Evolutionary conservation across 2,797 vertebrate genomes (phyloP).

Genomic region (Rhabdomys pumilio): DNA sequence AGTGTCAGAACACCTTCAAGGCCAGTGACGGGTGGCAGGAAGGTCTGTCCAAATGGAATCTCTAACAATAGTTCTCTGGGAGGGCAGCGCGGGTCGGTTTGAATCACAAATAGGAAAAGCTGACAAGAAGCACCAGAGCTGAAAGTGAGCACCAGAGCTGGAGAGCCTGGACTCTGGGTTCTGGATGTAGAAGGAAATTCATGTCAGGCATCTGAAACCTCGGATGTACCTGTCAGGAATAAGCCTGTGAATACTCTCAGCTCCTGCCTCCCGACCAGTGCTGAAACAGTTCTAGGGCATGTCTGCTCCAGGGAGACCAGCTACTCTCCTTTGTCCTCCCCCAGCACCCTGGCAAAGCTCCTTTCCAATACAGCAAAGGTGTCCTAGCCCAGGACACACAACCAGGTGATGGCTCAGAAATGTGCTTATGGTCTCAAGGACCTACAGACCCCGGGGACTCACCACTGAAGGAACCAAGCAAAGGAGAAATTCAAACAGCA

Average conservation of each 20-base stretch:
- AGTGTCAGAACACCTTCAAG: not conserved
- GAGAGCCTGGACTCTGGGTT: not conserved
- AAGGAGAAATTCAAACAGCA: not conserved
- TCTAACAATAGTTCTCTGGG: not conserved
- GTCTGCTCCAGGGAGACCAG: not conserved
- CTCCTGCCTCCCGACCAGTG: not conserved
- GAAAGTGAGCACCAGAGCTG: not conserved
- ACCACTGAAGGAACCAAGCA: not conserved
- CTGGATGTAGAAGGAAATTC: not conserved
- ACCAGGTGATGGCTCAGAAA: not conserved
- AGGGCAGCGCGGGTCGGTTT: not conserved
- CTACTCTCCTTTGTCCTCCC: not conserved
- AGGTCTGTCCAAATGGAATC: not conserved
- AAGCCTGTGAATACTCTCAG: not conserved
- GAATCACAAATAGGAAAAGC: not conserved
- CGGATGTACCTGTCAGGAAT: not conserved
- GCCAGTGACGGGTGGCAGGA: not conserved
- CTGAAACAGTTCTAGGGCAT: not conserved
- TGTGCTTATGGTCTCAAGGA: not conserved
- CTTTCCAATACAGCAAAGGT: not conserved
- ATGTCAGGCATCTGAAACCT: not conserved
- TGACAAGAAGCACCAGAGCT: not conserved
- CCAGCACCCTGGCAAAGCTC: too few relatives aligned
- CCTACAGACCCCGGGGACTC: not conserved
- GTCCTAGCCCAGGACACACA: not conserved